phyloP scores from a whole-genome alignment of 2,888 invertebrate species.

The Electrophaes corylata region DNA sequence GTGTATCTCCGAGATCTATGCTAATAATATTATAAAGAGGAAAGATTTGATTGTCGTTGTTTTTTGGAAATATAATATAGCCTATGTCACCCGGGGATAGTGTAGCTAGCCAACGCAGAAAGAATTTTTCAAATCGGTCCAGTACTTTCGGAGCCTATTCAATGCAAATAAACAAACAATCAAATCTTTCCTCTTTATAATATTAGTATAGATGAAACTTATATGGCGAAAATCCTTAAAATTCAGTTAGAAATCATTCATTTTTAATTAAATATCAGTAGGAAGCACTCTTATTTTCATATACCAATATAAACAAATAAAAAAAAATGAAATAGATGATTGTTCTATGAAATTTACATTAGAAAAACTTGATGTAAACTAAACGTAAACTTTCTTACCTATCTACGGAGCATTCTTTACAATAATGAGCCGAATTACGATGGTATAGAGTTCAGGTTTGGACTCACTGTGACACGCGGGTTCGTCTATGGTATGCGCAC shows the following conservation, averaged over 20 bases:
- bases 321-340: background rate
- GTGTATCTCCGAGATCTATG: too few species aligned
- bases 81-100: too few species aligned
- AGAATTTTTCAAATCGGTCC: too few species aligned
- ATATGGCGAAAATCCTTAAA: too few species aligned
- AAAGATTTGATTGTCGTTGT: too few species aligned
- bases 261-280: background rate
- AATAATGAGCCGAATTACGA: conserved; percentile 28
- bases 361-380: background rate
- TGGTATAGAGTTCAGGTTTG: conserved; percentile 21
- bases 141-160: too few species aligned
- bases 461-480: conserved; percentile 20
- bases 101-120: too few species aligned
- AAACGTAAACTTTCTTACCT: conserved; percentile 9
- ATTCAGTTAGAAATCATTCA: background rate
- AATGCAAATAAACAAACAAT: too few species aligned
- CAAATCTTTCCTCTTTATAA: too few species aligned
- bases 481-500: conserved; percentile 88
- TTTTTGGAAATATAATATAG: too few species aligned
- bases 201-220: too few species aligned
- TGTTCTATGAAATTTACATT: conserved; percentile 1
- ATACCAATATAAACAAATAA: background rate
- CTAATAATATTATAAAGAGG: too few species aligned
- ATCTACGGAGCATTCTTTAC: conserved; percentile 19
- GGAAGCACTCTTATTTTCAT: background rate